Base-by-base conservation (phyloP, 2,113 vertebrate species). In the Podarcis cretensis region DNA sequence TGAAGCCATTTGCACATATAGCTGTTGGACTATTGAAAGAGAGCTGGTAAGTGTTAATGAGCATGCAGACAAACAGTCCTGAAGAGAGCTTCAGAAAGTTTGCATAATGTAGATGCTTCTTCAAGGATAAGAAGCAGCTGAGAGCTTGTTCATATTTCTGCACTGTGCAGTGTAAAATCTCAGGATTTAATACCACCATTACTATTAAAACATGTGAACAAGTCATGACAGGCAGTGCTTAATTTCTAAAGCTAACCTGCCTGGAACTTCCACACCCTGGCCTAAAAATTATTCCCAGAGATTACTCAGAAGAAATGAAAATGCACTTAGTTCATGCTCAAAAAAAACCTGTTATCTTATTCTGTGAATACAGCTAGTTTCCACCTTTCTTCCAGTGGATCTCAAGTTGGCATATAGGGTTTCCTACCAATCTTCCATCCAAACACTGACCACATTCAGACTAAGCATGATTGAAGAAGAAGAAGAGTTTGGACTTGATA, bases 1-100 rank as follows among this genome's bases (percentile, higher is more conserved):
- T 76, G 18, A 23, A 81, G 84, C 57, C 59, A 66, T 86, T 89
- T 86, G 84, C 89, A 86, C 84, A 81, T 85, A 32, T 5, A 16
- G 66, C 69, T 89, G 68, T 84, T 21, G 35, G 35, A 83, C 35
- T 69, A 89, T 63, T 79, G 71, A 74, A 8, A 87, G 84, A 78
- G 1, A 6, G 48, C 9, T 65, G 77, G 63, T 80, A 81, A 90
- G 40, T 81, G 40, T 73, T 35, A 86, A 68, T n/a, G 73, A 91
- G 85, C 30, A 30, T 1, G 48, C 18, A 83, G 54, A 13, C 68
- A 40, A 25, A 75, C 16, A 20, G 71, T 1, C 81, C 1, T n/a
- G 30, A 76, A 75, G 30, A 88, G 63, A 9, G 30, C 59, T 88
- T 66, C 20, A 25, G 30, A 76, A 83, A 66, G 65, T 71, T 59